Conservation (phyloP, 2,888 invertebrate species). For the Heteromyza rotundicornis region DNA sequence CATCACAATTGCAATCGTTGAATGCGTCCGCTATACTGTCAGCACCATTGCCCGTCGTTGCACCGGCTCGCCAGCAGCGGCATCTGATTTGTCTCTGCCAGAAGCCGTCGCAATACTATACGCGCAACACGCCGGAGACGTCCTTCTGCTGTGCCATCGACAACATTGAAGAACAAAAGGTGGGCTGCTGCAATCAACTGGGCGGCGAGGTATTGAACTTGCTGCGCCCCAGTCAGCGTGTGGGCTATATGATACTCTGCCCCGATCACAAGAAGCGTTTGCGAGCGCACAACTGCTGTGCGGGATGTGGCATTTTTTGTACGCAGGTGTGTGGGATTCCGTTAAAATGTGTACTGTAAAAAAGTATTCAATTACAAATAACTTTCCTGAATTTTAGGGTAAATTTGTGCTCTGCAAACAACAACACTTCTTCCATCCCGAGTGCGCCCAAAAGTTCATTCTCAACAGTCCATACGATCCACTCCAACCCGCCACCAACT, state of each 20-base stretch:
- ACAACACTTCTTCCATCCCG: slow-evolving; percentile 83
- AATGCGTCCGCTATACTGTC: slow-evolving; percentile 33
- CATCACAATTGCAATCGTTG: slow-evolving; percentile 32
- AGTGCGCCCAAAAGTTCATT: slow-evolving; percentile 69
- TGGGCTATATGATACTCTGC: slow-evolving; percentile 83
- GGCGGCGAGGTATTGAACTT: slow-evolving; percentile 67
- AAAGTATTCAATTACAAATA: neutral
- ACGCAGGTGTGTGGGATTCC: slow-evolving; percentile 71
- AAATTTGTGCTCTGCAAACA: slow-evolving; percentile 80
- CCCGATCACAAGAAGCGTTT: slow-evolving; percentile 78
- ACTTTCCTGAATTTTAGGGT: slow-evolving; percentile 66
- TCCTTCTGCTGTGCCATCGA: slow-evolving; percentile 76
- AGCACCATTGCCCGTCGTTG: slow-evolving; percentile 28
- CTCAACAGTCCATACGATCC: slow-evolving; percentile 61
- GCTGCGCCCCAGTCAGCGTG: slow-evolving; percentile 73
- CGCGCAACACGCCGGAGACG: slow-evolving; percentile 64
- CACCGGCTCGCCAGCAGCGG: neutral
- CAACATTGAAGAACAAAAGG: slow-evolving; percentile 73
- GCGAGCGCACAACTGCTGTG: slow-evolving; percentile 84
- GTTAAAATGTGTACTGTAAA: neutral
- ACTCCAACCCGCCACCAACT: slow-evolving; percentile 60
- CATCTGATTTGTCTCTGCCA: slow-evolving; percentile 65
- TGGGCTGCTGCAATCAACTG: slow-evolving; percentile 81
- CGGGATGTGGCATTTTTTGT: slow-evolving; percentile 88
- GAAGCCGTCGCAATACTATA: slow-evolving; percentile 64